These are phyloP conservation scores for Danionella cerebrum DNA, from an alignment of 2,113 vertebrate genomes.

Conservation along the genomic window DNA sequence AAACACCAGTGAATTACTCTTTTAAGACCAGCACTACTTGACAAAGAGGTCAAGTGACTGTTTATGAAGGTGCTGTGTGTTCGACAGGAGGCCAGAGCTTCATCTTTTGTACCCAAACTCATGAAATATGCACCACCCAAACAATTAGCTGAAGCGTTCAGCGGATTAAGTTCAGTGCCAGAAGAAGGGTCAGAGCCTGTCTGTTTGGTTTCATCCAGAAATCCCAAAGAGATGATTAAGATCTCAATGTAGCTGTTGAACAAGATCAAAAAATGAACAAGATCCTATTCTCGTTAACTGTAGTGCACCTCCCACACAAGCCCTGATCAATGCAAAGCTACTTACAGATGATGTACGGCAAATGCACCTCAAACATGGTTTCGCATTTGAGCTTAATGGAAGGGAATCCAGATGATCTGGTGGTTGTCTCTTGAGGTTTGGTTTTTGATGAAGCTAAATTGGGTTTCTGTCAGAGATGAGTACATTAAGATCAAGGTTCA, in stretches of 20 bases:
- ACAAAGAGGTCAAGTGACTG: neutral
- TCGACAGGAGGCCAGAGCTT: slow-evolving; percentile 11
- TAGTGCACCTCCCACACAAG: neutral
- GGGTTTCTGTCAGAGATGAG: neutral
- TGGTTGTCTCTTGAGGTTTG: neutral
- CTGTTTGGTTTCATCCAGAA: neutral
- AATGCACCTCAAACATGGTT: neutral
- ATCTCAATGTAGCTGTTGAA: slow-evolving; percentile 14
- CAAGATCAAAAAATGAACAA: slow-evolving; percentile 8
- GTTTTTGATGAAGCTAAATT: neutral
- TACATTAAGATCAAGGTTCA: slow-evolving; percentile 32
- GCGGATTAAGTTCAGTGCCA: slow-evolving; percentile 38
- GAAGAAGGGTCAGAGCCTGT: neutral
- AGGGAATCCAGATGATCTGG: neutral
- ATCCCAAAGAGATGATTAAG: neutral
- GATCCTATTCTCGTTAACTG: slow-evolving; percentile 18
- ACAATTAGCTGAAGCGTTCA: slow-evolving; percentile 49
- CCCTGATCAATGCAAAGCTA: slow-evolving; percentile 22
- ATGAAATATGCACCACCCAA: slow-evolving; percentile 62
- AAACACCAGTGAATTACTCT: too few species aligned
- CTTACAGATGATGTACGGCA: neutral
- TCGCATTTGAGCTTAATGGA: neutral
- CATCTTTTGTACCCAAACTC: slow-evolving; percentile 50
- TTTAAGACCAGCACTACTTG: neutral
- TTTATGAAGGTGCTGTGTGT: neutral